Base-by-base conservation (phyloP, 2,888 invertebrate genomes). In the Scaptomyza flava region DNA sequence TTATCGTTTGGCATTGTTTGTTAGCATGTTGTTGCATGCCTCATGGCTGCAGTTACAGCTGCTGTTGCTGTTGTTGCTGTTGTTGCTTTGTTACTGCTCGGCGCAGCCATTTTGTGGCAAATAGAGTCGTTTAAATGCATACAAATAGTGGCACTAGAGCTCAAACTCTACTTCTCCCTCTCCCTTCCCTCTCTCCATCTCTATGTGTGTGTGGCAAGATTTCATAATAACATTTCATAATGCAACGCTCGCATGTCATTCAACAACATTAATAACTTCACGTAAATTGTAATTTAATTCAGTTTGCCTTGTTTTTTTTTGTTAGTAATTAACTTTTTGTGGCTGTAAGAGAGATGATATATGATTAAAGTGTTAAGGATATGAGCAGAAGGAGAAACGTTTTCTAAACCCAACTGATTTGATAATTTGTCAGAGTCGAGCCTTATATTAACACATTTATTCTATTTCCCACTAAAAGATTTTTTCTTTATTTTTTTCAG, bases 61-160 rank as follows among this genome's bases (percentile, higher is more conserved):
- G 66, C 50, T 52, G 52, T 27, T 47, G 31, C 23, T 36, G 27
- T 8, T 62, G 6, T 60, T 62, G 20, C 33, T 68, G 59, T 43
- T 47, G 46, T 23, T 68, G 54, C 48, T 42, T 63, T 57, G 60
- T 23, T 57, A 48, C 38, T 60, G 3, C 71, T 66, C 73, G 50
- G 78, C 47, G 61, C 79, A 80, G 81, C 81, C 81, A 84, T 83
- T 88, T 81, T 88, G 87, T 77, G 88, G 89, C 81, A 86, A 88
- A 88, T 85, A 87, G 88, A 88, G 85, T 85, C 88, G 85, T 86
- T 85, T 88, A 88, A 88, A 88, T 82, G 88, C 88, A 85, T 81
- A 85, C 86, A 88, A 77, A 82, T 69, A 82, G 73, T 73, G 63
- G 60, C 31, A 34, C 42, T 17, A 47, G 27, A n/a, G 27, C 7